Evolutionary conservation across 2,113 vertebrate species (phyloP).

Genomic region (Grallaria varia): DNA sequence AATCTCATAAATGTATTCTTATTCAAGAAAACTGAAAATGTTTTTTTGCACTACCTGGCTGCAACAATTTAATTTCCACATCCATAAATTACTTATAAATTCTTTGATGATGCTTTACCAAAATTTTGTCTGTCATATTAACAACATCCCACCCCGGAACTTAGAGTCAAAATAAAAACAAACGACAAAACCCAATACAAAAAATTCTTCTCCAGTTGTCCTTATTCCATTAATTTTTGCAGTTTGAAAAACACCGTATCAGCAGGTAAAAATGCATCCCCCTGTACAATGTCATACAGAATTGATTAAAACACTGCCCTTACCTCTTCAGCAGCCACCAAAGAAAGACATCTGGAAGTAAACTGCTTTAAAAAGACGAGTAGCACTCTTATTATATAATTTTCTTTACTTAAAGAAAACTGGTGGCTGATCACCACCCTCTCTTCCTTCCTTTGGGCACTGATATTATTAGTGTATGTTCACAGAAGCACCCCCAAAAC

Average conservation of each 20-base stretch:
- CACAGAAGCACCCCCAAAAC: background rate
- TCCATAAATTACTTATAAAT: background rate
- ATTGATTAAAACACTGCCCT: background rate
- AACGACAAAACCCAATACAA: background rate
- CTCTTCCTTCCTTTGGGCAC: conserved; percentile 64
- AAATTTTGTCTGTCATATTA: background rate
- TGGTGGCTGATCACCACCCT: background rate
- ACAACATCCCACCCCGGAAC: background rate
- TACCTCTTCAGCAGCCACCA: conserved; percentile 53
- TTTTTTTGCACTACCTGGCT: background rate
- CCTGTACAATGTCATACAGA: background rate
- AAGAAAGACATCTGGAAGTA: background rate
- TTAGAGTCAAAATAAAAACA: background rate
- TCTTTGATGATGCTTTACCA: background rate
- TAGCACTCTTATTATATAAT: background rate
- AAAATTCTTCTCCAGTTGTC: no score
- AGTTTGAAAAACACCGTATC: background rate
- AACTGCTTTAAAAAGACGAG: background rate
- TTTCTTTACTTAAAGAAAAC: background rate
- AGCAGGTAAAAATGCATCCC: background rate
- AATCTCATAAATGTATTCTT: background rate
- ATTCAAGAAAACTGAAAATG: background rate
- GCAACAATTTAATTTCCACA: background rate
- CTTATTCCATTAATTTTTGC: no score
- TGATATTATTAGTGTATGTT: accelerated